phyloP scores from a whole-genome alignment of 2,113 vertebrate species.

The Gymnogyps californianus region DNA sequence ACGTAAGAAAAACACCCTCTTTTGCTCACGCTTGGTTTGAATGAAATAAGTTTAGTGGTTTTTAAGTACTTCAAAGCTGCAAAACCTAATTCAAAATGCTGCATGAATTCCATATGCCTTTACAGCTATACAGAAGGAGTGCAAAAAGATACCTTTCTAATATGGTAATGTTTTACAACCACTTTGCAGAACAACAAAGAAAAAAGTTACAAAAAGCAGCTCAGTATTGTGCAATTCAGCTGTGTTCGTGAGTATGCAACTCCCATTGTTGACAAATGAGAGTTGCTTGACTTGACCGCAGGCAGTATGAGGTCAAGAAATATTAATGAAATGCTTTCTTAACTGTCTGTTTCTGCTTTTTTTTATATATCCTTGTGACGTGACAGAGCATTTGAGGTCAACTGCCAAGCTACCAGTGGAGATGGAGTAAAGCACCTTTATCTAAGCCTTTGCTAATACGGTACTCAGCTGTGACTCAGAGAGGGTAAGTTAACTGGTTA shows the following conservation, averaged over 20 bases:
- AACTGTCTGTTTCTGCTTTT: background rate
- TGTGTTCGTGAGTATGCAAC: background rate
- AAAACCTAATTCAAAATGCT: background rate
- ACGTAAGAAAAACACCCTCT: background rate
- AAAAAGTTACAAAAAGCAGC: background rate
- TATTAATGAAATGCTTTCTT: background rate
- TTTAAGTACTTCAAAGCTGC: background rate
- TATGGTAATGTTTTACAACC: background rate
- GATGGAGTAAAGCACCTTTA: conserved; percentile 37
- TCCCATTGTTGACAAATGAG: background rate
- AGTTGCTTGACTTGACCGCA: background rate
- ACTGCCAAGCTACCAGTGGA: background rate
- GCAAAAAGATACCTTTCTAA: background rate
- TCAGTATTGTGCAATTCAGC: background rate
- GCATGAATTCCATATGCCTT: background rate
- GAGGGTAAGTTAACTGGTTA: conserved; percentile 57
- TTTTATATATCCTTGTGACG: background rate
- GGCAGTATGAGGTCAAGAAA: background rate
- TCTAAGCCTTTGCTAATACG: background rate
- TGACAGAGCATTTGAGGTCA: conserved; percentile 1
- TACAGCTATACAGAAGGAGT: background rate
- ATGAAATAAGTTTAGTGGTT: background rate
- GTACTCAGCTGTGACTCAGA: conserved; percentile 7
- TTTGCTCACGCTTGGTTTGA: background rate
- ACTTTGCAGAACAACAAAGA: background rate